phyloP scores from a whole-genome alignment of 2,113 vertebrate genomes.

The Zosterops japonicus region DNA sequence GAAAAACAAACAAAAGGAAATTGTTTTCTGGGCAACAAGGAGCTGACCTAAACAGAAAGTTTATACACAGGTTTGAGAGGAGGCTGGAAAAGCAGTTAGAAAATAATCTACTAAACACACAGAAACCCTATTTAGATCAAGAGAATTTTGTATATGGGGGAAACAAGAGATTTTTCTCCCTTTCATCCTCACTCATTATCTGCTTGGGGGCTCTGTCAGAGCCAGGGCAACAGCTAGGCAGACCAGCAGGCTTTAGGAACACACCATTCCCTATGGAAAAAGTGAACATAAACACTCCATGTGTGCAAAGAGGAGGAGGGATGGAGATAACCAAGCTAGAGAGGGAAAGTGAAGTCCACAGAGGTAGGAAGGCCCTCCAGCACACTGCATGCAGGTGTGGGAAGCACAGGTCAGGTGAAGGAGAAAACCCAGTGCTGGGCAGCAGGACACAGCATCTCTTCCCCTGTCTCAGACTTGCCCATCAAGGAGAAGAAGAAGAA shows the following conservation, averaged over 20 bases:
- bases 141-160: neutral
- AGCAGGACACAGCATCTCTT: neutral
- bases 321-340: neutral
- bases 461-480: slow-evolving; percentile 38
- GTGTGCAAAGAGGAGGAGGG: neutral
- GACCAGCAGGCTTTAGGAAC: neutral
- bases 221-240: neutral
- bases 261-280: neutral
- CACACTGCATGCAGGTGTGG: neutral
- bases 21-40: neutral
- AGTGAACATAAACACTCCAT: neutral
- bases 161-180: neutral
- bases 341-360: neutral
- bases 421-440: neutral
- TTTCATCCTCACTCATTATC: neutral
- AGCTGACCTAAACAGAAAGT: neutral
- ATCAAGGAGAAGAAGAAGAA: neutral
- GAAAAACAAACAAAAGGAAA: neutral
- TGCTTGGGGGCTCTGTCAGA: neutral
- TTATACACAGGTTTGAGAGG: neutral
- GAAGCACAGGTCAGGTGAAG: neutral
- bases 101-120: neutral
- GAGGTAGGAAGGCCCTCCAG: neutral
- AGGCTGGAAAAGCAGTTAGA: neutral
- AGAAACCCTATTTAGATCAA: neutral